These are phyloP conservation scores for Blastobasis adustella DNA, from an alignment of 2,888 invertebrate genomes.

Conservation along the genomic window DNA sequence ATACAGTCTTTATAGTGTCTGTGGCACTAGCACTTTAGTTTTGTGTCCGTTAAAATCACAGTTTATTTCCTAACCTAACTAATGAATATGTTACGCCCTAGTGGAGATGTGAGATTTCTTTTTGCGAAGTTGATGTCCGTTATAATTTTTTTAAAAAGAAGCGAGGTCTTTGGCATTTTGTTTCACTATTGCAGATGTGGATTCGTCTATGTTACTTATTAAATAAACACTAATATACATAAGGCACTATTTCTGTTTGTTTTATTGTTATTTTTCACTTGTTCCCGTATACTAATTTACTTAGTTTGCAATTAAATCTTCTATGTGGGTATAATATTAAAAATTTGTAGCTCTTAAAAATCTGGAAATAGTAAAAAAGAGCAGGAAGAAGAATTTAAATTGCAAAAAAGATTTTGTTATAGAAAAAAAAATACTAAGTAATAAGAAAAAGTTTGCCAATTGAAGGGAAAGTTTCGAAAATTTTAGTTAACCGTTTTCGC, in stretches of 20 bases:
- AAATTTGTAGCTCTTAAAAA: constrained; percentile 37
- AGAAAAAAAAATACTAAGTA: constrained; percentile 6
- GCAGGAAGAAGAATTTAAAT: constrained; percentile 54
- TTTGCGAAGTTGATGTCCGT: constrained; percentile 66
- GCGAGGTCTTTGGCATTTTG: constrained; percentile 71
- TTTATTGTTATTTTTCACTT: constrained; percentile 45
- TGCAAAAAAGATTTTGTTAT: constrained; percentile 25
- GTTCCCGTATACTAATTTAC: constrained; percentile 49
- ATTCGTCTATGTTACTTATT: constrained; percentile 42
- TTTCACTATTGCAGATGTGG: constrained; percentile 39
- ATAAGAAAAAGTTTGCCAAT: constrained; percentile 24
- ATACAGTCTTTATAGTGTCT: too few relatives aligned
- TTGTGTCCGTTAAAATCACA: constrained; percentile 48
- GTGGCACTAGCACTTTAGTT: too few relatives aligned
- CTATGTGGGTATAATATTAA: constrained; percentile 20
- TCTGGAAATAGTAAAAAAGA: constrained; percentile 64
- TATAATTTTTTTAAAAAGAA: constrained; percentile 68
- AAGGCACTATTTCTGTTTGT: constrained; percentile 63
- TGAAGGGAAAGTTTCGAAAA: constrained; percentile 20
- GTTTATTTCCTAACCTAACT: constrained; percentile 46
- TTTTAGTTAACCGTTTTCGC: constrained; percentile 39
- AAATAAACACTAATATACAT: constrained; percentile 42
- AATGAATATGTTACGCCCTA: constrained; percentile 62
- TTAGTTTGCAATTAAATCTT: constrained; percentile 14
- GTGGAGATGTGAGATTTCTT: constrained; percentile 62